A percentile compares a stretch with the other conserved stretches of the same genome.
phyloP scores from a whole-genome alignment of 1,140 invertebrate genomes.

The Drosophila lacteicornis region DNA sequence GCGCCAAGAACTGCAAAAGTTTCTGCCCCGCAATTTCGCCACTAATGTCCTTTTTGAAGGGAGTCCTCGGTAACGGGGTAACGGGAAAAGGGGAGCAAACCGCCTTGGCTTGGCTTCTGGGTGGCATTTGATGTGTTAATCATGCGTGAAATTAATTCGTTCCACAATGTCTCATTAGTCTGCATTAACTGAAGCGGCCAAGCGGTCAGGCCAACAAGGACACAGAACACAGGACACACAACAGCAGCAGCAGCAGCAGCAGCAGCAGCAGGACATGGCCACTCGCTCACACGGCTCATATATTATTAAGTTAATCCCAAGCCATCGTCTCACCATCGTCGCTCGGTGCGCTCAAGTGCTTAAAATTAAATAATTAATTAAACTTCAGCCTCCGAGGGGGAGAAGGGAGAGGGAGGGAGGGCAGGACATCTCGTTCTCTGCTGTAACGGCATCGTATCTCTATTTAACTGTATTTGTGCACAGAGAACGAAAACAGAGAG shows the following conservation, averaged over 20 bases:
- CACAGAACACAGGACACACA: conserved; percentile 18
- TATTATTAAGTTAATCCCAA: conserved; percentile 82
- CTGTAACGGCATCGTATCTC: conserved; percentile 45
- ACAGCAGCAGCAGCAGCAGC: background rate
- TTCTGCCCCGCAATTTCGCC: conserved; percentile 36
- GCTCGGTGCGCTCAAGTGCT: conserved; percentile 79
- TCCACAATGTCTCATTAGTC: conserved; percentile 84
- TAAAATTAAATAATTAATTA: conserved; percentile 84
- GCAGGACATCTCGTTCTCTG: background rate
- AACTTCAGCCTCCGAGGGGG: conserved; percentile 53
- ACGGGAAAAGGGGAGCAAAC: no score
- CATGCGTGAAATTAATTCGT: conserved; percentile 85
- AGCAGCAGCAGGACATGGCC: conserved; percentile 28
- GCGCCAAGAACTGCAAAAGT: conserved; percentile 41
- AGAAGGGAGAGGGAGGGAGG: background rate
- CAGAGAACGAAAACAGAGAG: background rate
- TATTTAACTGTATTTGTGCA: conserved; percentile 23
- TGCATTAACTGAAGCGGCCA: conserved; percentile 75
- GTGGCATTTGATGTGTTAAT: conserved; percentile 82
- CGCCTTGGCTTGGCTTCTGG: conserved; percentile 11
- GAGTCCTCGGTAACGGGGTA: background rate
- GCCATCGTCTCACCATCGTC: conserved; percentile 69
- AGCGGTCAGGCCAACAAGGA: conserved; percentile 55
- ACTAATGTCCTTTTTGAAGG: conserved; percentile 34
- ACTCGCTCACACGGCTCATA: conserved; percentile 70